Conservation (phyloP, 1,140 invertebrate species). For the Plutomurus gul region DNA sequence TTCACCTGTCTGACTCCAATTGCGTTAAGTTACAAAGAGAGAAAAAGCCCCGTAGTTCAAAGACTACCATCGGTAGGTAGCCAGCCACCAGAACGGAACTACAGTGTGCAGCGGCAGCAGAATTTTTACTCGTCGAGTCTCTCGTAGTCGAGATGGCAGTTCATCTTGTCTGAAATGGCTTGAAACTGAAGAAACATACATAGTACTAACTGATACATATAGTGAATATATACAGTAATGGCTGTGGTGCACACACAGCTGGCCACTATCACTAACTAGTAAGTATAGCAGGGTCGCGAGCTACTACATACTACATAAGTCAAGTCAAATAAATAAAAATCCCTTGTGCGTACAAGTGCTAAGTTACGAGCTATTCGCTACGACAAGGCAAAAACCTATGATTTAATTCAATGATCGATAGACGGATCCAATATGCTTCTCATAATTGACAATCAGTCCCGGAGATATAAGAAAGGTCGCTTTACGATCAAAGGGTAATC, state of each 20-base stretch:
- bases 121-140: not conserved
- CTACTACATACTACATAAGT: not conserved
- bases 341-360: not conserved
- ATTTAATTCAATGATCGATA: slow-evolving; percentile 26
- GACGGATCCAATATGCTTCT: slow-evolving; percentile 6
- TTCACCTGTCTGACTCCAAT: not conserved
- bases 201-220: no score
- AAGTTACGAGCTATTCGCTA: not conserved
- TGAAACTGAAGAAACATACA: no score
- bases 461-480: not conserved
- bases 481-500: slow-evolving; percentile 24
- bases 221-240: no score
- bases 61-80: no score
- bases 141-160: not conserved
- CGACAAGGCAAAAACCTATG: not conserved
- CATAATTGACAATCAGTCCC: slow-evolving; percentile 15
- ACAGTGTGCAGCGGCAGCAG: no score
- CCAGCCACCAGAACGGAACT: no score
- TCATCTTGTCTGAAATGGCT: not conserved
- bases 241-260: no score
- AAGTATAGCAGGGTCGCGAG: not conserved
- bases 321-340: not conserved
- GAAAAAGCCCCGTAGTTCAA: no score
- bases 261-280: no score
- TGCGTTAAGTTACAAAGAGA: no score